These are phyloP conservation scores for Coluber constrictor DNA, from an alignment of 2,797 vertebrate genomes.

Conservation along the genomic window DNA sequence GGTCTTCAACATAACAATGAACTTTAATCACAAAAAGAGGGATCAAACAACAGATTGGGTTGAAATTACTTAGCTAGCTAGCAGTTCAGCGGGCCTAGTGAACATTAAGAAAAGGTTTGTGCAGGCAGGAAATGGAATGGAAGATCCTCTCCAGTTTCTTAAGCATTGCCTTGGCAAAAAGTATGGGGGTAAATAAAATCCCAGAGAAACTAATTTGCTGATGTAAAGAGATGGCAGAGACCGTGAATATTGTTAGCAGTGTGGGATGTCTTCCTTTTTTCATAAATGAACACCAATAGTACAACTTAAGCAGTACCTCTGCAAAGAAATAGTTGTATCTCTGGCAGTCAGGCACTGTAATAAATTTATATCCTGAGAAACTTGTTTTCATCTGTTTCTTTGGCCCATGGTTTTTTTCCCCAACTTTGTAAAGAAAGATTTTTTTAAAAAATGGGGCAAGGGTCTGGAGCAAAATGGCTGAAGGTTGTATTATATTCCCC, in stretches of 20 bases:
- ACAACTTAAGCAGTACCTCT: neutral
- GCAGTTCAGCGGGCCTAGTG: neutral
- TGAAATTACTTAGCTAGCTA: neutral
- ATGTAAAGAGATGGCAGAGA: neutral
- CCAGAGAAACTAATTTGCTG: neutral
- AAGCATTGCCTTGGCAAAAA: neutral
- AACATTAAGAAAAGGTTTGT: neutral
- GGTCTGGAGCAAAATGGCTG: neutral
- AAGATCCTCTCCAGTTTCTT: neutral
- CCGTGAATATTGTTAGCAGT: neutral
- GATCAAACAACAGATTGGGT: neutral
- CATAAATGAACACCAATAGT: neutral
- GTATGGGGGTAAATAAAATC: neutral
- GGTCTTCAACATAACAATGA: neutral
- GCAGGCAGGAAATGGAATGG: neutral
- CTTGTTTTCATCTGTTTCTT: neutral
- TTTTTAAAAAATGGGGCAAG: neutral
- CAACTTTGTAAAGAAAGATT: neutral
- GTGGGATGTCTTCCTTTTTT: neutral
- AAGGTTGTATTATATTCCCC: neutral
- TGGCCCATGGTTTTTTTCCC: neutral
- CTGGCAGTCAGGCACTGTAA: neutral
- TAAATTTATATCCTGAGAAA: neutral
- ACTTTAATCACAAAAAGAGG: neutral
- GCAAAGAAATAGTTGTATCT: neutral